These are phyloP conservation scores for Ferrisia virgata DNA, from an alignment of 2,888 invertebrate species.

Conservation along the genomic window DNA sequence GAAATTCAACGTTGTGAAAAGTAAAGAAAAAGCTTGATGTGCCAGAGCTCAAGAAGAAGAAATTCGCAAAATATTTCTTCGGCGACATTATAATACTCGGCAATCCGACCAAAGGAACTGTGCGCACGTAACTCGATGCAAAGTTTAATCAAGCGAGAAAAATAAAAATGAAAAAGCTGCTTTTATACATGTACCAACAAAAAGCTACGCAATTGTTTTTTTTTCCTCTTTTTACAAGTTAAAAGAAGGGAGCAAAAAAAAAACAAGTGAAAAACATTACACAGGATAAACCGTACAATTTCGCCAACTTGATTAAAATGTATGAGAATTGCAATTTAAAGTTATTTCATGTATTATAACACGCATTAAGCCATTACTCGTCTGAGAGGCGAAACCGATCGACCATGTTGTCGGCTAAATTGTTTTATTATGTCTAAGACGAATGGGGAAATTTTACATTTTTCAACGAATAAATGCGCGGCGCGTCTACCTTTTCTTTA, in stretches of 20 bases:
- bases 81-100: neutral
- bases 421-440: slow-evolving; percentile 1
- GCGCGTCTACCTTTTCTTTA: neutral
- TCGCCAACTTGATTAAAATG: neutral
- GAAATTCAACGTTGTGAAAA: neutral
- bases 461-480: neutral
- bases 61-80: neutral
- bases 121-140: neutral
- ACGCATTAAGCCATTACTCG: slow-evolving; percentile 1
- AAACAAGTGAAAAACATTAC: neutral
- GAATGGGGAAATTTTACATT: slow-evolving; percentile 6
- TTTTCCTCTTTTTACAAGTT: neutral
- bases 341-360: slow-evolving; percentile 8
- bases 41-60: neutral
- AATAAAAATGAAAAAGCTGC: slow-evolving; percentile 9
- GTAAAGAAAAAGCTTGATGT: neutral
- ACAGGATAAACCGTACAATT: neutral
- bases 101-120: neutral
- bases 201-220: neutral
- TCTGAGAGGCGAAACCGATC: neutral
- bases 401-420: neutral
- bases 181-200: neutral
- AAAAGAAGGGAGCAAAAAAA: neutral
- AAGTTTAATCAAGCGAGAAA: slow-evolving; percentile 9
- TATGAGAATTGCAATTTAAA: slow-evolving; percentile 3